Percentiles rank a stretch among this genome's conserved stretches.
Conservation (phyloP, 2,888 invertebrate species). For the Hypomecis punctinalis region DNA sequence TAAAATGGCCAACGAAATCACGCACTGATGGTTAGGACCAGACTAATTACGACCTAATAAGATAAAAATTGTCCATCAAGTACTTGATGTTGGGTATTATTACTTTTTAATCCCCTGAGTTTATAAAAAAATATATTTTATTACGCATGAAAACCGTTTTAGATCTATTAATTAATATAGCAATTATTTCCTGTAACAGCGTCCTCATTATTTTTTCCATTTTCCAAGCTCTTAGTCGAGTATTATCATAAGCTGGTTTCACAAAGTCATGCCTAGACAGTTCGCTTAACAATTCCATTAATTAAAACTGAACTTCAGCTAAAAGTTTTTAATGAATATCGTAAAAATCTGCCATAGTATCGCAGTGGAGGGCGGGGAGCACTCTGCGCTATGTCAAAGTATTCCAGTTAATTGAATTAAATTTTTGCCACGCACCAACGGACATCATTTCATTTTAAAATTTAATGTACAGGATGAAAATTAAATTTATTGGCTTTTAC, state of each 20-base stretch:
- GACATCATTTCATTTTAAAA: slow-evolving; percentile 45
- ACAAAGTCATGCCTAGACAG: slow-evolving; percentile 14
- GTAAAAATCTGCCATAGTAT: slow-evolving; percentile 50
- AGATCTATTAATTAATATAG: too few relatives aligned
- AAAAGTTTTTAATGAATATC: slow-evolving; percentile 51
- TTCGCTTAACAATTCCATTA: slow-evolving; percentile 32
- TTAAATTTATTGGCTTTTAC: too few relatives aligned
- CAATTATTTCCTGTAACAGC: too few relatives aligned
- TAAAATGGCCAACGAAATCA: too few relatives aligned
- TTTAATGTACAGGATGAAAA: slow-evolving; percentile 37
- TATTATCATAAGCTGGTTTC: slow-evolving; percentile 12
- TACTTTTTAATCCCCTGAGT: too few relatives aligned
- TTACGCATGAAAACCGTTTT: too few relatives aligned
- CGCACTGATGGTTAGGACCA: too few relatives aligned
- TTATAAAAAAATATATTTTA: too few relatives aligned
- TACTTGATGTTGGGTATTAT: too few relatives aligned
- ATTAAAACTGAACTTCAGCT: slow-evolving; percentile 37
- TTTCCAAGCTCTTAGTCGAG: not conserved
- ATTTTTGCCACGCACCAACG: slow-evolving; percentile 50
- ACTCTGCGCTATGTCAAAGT: slow-evolving; percentile 44
- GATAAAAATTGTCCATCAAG: too few relatives aligned
- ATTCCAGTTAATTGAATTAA: slow-evolving; percentile 64
- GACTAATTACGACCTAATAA: too few relatives aligned
- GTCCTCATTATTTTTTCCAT: too few relatives aligned
- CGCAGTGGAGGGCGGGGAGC: slow-evolving; percentile 30